phyloP scores from a whole-genome alignment of 2,113 vertebrate species.

The Ptilonorhynchus violaceus region DNA sequence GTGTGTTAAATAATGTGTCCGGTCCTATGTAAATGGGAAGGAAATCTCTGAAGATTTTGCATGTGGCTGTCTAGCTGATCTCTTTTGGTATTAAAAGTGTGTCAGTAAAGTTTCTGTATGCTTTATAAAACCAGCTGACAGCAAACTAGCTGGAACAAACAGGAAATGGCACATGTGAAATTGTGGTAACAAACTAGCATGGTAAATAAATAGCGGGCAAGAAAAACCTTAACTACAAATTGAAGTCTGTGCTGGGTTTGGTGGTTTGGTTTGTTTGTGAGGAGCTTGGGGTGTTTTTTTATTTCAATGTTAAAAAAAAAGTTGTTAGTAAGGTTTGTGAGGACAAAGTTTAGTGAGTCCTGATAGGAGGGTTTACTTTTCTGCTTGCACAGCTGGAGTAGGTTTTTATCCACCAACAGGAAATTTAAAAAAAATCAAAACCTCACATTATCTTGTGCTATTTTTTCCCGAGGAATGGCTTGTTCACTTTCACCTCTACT shows the following conservation, averaged over 20 bases:
- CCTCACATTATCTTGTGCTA: not conserved
- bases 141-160: not conserved
- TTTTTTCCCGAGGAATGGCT: not conserved
- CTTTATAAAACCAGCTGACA: not conserved
- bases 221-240: not conserved
- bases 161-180: not conserved
- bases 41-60: not conserved
- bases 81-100: not conserved
- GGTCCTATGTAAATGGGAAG: accelerated
- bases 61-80: not conserved
- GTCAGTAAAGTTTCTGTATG: not conserved
- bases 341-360: not conserved
- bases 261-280: not conserved
- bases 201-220: not conserved
- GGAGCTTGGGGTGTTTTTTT: not conserved
- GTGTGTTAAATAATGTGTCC: not conserved
- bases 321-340: not conserved
- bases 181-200: not conserved
- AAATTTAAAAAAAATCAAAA: not conserved
- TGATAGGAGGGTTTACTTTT: not conserved
- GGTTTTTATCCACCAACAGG: not conserved
- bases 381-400: not conserved
- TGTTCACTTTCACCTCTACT: not conserved
- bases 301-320: not conserved
- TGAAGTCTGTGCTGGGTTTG: not conserved